Evolutionary conservation across 1,140 invertebrate genomes (phyloP).

Genomic region (Temnothorax nylanderi): DNA sequence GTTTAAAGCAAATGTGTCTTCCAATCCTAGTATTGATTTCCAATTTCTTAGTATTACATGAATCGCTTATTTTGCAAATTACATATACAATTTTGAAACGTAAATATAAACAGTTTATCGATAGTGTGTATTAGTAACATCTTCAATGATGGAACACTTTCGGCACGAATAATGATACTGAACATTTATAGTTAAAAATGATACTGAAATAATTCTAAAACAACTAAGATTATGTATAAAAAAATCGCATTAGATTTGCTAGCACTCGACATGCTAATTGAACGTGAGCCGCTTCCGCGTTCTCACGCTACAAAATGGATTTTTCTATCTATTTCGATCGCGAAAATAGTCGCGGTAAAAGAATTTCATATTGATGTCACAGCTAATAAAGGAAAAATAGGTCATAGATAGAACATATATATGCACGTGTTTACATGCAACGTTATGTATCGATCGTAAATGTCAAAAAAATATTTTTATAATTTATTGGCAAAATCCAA

Average conservation of each 20-base stretch:
- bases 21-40: neutral
- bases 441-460: constrained; percentile 15
- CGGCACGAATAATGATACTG: neutral
- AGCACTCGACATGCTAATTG: neutral
- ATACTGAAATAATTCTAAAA: neutral
- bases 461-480: constrained; percentile 2
- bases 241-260: neutral
- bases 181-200: neutral
- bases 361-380: neutral
- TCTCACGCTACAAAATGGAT: constrained; percentile 3
- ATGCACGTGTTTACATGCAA: constrained; percentile 1
- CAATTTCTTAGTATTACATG: neutral
- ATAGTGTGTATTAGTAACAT: neutral
- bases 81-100: neutral
- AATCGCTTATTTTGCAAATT: neutral
- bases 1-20: neutral
- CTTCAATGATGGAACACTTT: neutral
- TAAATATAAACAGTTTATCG: neutral
- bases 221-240: neutral
- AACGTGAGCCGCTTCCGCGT: neutral
- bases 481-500: constrained; percentile 3
- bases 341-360: neutral
- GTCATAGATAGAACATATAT: neutral
- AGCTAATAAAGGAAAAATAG: constrained; percentile 20
- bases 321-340: constrained; percentile 20